These are phyloP conservation scores for Lithophane leautieri DNA, from an alignment of 2,888 invertebrate genomes.

Conservation along the genomic window DNA sequence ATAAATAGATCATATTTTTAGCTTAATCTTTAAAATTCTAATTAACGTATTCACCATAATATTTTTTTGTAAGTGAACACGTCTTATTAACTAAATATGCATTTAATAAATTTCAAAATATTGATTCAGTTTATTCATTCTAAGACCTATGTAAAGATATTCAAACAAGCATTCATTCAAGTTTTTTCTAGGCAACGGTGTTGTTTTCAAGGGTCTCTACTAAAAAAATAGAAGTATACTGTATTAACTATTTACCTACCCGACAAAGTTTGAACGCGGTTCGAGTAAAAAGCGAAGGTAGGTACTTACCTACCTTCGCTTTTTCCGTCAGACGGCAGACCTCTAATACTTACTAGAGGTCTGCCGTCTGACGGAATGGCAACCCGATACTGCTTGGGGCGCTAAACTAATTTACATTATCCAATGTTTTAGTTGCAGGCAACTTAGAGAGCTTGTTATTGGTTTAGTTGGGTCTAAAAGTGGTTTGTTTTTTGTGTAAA, in stretches of 20 bases:
- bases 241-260: constrained; percentile 37
- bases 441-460: constrained; percentile 40
- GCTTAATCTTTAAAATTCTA: not conserved
- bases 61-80: not conserved
- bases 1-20: not conserved
- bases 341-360: too few relatives aligned
- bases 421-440: constrained; percentile 52
- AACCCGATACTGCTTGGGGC: constrained; percentile 46
- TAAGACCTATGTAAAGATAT: not conserved
- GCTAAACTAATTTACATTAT: constrained; percentile 55
- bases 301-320: too few relatives aligned
- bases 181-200: not conserved
- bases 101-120: not conserved
- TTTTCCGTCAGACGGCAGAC: too few relatives aligned
- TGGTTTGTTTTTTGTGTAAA: constrained; percentile 13
- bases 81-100: not conserved
- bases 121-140: not conserved
- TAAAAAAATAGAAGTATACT: constrained; percentile 28
- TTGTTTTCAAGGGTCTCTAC: too few relatives aligned
- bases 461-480: constrained; percentile 17
- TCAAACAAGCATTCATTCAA: constrained; percentile 11
- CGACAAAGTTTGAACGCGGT: constrained; percentile 37
- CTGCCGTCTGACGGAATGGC: constrained; percentile 38
- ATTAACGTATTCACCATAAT: not conserved
- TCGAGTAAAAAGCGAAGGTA: constrained; percentile 35